Evolutionary conservation across 2,113 vertebrate genomes (phyloP).

Genomic region (Micronycteris hirsuta): DNA sequence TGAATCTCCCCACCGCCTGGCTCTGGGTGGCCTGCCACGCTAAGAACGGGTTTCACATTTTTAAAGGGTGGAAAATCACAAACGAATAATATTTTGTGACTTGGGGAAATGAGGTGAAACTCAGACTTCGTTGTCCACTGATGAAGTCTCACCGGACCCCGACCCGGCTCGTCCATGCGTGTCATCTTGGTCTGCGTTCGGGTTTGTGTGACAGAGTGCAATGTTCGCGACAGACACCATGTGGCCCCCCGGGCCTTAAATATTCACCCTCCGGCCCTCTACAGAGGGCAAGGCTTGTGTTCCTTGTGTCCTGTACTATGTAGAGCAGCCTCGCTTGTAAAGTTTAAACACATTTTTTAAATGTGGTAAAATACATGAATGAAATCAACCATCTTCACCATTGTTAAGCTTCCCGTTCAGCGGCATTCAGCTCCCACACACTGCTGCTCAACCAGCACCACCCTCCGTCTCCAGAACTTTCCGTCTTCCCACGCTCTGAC

Average conservation of each 20-base stretch:
- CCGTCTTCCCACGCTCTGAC: not conserved
- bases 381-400: not conserved
- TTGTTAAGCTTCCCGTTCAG: not conserved
- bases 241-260: not conserved
- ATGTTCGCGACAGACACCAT: not conserved
- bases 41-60: not conserved
- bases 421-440: rapidly evolving
- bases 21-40: not conserved
- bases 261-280: not conserved
- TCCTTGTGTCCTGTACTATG: too few relatives aligned
- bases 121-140: not conserved
- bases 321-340: not conserved
- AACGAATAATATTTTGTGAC: not conserved
- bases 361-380: not conserved
- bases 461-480: not conserved
- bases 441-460: rapidly evolving
- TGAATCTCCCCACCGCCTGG: rapidly evolving
- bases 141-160: not conserved
- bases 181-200: not conserved
- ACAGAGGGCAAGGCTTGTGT: too few relatives aligned
- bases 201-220: not conserved
- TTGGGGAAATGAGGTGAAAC: not conserved
- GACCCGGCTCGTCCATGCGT: rapidly evolving
- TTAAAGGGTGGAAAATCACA: not conserved
- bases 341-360: not conserved